Percentiles rank a stretch among this genome's conserved stretches.
Evolutionary conservation across 2,113 vertebrate species (phyloP).

Genomic region (Larimichthys polyactis): DNA sequence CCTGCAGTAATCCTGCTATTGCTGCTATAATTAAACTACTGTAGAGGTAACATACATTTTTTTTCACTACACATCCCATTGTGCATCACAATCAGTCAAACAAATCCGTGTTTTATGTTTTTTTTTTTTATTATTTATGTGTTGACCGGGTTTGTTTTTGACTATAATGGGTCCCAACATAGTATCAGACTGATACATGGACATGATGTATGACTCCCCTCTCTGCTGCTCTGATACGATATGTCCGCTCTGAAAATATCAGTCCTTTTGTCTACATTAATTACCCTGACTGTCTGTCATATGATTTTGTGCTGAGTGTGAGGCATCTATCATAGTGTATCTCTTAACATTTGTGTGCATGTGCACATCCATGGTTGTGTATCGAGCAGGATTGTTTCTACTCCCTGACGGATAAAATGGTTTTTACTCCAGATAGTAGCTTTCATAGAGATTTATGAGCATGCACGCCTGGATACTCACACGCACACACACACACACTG

Average conservation of each 20-base stretch:
- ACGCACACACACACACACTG: constrained; percentile 21
- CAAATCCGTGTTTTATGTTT: not conserved
- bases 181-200: constrained; percentile 41
- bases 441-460: constrained; percentile 70
- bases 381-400: constrained; percentile 56
- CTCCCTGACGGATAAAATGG: constrained; percentile 65
- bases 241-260: constrained; percentile 50
- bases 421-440: constrained; percentile 68
- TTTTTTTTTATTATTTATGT: not conserved
- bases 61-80: not conserved
- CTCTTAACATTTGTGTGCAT: constrained; percentile 25
- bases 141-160: constrained; percentile 4
- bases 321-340: constrained; percentile 30
- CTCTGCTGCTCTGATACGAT: constrained; percentile 38
- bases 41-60: not conserved
- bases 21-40: not conserved
- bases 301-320: constrained; percentile 3
- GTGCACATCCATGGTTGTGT: constrained; percentile 11
- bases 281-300: constrained; percentile 45
- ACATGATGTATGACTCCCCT: constrained; percentile 55
- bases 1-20: not conserved
- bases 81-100: constrained; percentile 1
- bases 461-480: constrained; percentile 28
- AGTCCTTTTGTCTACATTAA: constrained; percentile 59
- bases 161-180: constrained; percentile 4